Conservation (phyloP, 2,113 vertebrate species). For the Engystomops pustulosus region DNA sequence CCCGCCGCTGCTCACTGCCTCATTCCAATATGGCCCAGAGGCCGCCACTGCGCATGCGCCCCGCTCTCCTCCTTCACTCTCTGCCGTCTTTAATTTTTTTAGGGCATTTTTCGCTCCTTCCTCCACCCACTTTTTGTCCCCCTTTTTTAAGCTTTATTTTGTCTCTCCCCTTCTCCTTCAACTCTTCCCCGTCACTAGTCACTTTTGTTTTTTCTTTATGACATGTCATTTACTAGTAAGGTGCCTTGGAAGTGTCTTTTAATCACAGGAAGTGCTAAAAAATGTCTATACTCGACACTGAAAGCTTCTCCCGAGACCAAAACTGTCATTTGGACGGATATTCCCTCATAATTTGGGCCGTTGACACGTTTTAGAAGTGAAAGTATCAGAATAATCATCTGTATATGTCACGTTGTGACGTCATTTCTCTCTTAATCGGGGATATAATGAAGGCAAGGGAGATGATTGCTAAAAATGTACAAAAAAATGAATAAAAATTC, state of each 20-base stretch:
- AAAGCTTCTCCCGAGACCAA: too few relatives aligned
- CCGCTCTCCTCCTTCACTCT: conserved; percentile 30
- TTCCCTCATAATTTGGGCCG: background rate
- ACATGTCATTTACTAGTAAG: conserved; percentile 31
- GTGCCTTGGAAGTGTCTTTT: conserved; percentile 30
- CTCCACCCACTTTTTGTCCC: conserved; percentile 41
- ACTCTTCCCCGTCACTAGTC: background rate
- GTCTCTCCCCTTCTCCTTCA: background rate
- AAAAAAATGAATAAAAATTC: too few relatives aligned
- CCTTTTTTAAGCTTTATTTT: conserved; percentile 40
- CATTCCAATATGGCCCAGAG: conserved; percentile 59
- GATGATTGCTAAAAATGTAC: too few relatives aligned
- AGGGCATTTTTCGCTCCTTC: conserved; percentile 43
- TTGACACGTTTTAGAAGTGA: background rate
- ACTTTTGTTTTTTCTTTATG: conserved; percentile 17
- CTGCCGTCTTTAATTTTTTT: conserved; percentile 51
- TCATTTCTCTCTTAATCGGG: background rate
- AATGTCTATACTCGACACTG: background rate
- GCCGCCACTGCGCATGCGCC: conserved; percentile 50
- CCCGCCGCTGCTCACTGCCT: conserved; percentile 60
- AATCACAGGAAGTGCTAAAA: conserved; percentile 43
- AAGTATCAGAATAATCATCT: background rate
- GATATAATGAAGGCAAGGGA: too few relatives aligned
- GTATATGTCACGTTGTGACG: background rate
- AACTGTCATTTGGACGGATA: background rate